These are phyloP conservation scores for Dryoscopus gambensis DNA, from an alignment of 2,113 vertebrate genomes.

Conservation along the genomic window DNA sequence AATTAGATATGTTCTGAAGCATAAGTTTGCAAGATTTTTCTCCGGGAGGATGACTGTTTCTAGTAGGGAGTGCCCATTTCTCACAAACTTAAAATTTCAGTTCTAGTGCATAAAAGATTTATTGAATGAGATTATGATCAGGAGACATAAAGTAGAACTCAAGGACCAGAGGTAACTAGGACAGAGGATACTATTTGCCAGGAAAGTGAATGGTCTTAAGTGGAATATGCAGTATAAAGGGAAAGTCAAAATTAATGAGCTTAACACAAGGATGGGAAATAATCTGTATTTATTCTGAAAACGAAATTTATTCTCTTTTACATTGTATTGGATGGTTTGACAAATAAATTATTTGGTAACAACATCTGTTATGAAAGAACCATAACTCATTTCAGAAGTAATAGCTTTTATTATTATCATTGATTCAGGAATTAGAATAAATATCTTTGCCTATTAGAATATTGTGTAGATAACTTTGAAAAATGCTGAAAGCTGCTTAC, in stretches of 20 bases:
- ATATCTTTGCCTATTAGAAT: neutral
- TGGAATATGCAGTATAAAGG: neutral
- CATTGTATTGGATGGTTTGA: neutral
- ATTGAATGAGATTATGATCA: neutral
- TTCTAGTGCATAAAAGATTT: neutral
- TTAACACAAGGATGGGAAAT: neutral
- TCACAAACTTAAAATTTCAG: neutral
- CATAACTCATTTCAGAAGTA: neutral
- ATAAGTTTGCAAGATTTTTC: neutral
- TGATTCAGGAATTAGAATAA: neutral
- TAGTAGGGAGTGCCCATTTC: neutral
- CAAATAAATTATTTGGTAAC: constrained; percentile 1
- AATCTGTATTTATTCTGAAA: neutral
- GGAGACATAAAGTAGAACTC: neutral
- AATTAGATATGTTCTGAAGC: neutral
- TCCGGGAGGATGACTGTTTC: neutral
- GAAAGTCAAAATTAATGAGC: neutral
- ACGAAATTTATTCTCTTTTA: neutral
- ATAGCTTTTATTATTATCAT: neutral
- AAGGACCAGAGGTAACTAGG: neutral
- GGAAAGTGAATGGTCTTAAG: neutral
- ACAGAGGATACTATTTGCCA: neutral
- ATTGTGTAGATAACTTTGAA: neutral
- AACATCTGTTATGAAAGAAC: neutral
- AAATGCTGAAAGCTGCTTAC: neutral